Evolutionary conservation across 1,140 invertebrate genomes (phyloP).

Genomic region (Sminthurinus signatus): DNA sequence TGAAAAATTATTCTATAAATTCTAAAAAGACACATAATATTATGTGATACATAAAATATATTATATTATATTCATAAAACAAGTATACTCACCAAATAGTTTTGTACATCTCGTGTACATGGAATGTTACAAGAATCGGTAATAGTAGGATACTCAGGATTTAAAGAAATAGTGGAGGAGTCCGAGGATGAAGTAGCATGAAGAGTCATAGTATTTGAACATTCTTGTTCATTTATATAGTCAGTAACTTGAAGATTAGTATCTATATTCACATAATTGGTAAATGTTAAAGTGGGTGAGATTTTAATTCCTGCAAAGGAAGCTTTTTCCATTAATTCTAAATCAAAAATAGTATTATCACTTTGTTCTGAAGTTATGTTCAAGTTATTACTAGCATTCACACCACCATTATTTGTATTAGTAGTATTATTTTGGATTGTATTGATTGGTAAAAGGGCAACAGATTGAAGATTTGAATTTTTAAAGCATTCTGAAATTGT

Average conservation of each 20-base stretch:
- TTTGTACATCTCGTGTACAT: neutral
- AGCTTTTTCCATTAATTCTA: slow-evolving; percentile 8
- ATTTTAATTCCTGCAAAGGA: neutral
- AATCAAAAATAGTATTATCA: no score
- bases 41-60: no score
- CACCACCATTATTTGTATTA: neutral
- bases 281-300: neutral
- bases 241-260: slow-evolving; percentile 8
- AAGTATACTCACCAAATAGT: no score
- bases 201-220: no score
- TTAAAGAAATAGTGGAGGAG: no score
- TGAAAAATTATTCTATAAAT: no score
- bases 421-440: no score
- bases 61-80: no score
- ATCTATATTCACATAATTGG: slow-evolving; percentile 5
- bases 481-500: slow-evolving; percentile 16
- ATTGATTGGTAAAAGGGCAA: neutral
- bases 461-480: slow-evolving; percentile 20
- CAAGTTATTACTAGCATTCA: neutral
- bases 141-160: no score
- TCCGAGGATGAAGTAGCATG: no score
- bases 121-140: no score
- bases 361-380: neutral
- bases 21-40: no score
- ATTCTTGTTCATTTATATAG: neutral